Evolutionary conservation across 2,113 vertebrate species (phyloP).

Genomic region (Turnix velox): DNA sequence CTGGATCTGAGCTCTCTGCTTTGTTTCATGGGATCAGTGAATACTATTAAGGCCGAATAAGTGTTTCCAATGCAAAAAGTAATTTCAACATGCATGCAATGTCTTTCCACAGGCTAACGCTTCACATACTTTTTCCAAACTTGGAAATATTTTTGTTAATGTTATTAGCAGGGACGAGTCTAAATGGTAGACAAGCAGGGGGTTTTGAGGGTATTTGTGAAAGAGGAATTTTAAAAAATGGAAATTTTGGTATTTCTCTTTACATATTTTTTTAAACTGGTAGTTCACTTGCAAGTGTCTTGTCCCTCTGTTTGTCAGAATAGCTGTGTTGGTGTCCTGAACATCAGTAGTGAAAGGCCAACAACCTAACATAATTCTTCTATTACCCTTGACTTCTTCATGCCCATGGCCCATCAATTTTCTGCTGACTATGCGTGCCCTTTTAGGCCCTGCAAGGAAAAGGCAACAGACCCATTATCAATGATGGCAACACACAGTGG

Average conservation of each 20-base stretch:
- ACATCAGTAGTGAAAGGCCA: not conserved
- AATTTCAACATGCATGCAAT: not conserved
- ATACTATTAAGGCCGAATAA: not conserved
- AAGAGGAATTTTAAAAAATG: not conserved
- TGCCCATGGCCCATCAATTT: not conserved
- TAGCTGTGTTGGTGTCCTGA: not conserved
- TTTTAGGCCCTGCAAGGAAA: not conserved
- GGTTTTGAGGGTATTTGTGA: not conserved
- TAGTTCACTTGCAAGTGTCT: not conserved
- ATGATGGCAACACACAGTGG: not conserved
- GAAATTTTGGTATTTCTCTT: not conserved
- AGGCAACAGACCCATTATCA: not conserved
- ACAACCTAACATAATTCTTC: not conserved
- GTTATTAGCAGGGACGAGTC: not conserved
- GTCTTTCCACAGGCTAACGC: not conserved
- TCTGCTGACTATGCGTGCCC: not conserved
- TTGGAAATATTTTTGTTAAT: not conserved
- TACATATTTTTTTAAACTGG: not conserved
- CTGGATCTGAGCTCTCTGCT: not conserved
- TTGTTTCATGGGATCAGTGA: not conserved
- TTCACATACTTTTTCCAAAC: not conserved
- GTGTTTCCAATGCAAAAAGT: conserved; percentile 1
- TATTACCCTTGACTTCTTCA: not conserved
- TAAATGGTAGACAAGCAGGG: not conserved
- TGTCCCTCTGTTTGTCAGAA: not conserved